Evolutionary conservation across 2,113 vertebrate species (phyloP).

Genomic region (Pristiophorus japonicus): DNA sequence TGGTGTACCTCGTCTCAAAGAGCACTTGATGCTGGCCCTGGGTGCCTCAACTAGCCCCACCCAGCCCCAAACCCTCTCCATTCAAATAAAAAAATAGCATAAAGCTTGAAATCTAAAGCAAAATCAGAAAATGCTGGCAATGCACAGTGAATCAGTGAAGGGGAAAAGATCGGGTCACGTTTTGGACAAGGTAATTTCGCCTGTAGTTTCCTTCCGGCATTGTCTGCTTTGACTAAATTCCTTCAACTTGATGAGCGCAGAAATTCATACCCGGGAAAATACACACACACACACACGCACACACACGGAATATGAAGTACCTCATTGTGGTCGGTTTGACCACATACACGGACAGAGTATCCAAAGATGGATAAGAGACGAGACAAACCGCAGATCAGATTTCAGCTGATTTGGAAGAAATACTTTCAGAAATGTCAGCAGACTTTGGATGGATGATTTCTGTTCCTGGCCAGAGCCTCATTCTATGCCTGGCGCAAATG

Average conservation of each 20-base stretch:
- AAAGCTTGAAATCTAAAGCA: not conserved
- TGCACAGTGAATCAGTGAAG: not conserved
- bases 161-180: no score
- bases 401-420: not conserved
- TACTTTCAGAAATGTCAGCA: not conserved
- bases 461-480: no score
- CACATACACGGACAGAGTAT: no score
- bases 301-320: no score
- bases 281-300: no score
- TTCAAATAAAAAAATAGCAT: not conserved
- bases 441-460: not conserved
- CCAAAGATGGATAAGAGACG: not conserved
- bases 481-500: no score
- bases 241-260: no score
- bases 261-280: no score
- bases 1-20: not conserved
- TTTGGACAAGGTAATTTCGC: no score
- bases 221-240: no score
- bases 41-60: not conserved
- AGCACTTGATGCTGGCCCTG: not conserved
- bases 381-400: not conserved
- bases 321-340: no score
- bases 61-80: not conserved
- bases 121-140: not conserved
- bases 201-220: no score